Conservation (phyloP, 2,888 invertebrate genomes). For the Eucera pruinosa region DNA sequence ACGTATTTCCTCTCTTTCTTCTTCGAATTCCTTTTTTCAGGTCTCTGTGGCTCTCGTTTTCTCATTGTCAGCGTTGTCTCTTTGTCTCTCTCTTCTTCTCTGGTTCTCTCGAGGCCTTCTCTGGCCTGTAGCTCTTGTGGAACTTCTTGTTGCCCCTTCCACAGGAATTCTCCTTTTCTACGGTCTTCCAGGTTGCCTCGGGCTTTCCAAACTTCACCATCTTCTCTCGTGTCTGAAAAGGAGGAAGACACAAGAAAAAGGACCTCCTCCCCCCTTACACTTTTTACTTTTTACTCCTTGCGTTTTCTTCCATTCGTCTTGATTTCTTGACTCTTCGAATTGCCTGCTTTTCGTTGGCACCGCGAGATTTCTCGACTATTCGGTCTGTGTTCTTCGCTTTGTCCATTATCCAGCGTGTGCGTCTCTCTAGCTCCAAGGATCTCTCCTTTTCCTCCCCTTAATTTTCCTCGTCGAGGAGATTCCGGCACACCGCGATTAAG, state of each 20-base stretch:
- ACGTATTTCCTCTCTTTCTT: not conserved
- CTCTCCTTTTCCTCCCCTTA: not conserved
- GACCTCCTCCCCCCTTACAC: not conserved
- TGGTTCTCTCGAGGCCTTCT: constrained; percentile 51
- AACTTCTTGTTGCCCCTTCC: constrained; percentile 63
- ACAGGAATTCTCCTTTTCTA: constrained; percentile 67
- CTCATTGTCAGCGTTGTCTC: constrained; percentile 65
- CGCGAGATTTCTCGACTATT: constrained; percentile 34
- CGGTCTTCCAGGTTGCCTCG: constrained; percentile 66
- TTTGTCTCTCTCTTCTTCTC: constrained; percentile 54
- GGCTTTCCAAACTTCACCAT: constrained; percentile 77
- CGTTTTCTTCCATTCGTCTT: constrained; percentile 26
- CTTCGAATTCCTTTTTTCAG: not conserved
- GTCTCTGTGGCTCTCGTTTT: constrained; percentile 56
- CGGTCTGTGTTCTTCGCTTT: constrained; percentile 6
- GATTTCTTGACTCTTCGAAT: constrained; percentile 45
- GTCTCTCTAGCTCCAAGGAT: not conserved
- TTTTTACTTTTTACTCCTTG: constrained; percentile 24
- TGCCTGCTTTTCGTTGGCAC: constrained; percentile 22
- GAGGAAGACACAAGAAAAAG: constrained; percentile 52
- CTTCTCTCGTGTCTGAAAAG: constrained; percentile 66
- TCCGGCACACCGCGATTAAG: constrained; percentile 11
- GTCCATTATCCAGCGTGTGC: constrained; percentile 49
- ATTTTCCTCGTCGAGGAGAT: constrained; percentile 8
- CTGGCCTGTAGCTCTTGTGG: constrained; percentile 64